Evolutionary conservation across 2,113 vertebrate species (phyloP), one percentile per base, ranked within the genome.

Genomic region (Pelmatolapia mariae): DNA sequence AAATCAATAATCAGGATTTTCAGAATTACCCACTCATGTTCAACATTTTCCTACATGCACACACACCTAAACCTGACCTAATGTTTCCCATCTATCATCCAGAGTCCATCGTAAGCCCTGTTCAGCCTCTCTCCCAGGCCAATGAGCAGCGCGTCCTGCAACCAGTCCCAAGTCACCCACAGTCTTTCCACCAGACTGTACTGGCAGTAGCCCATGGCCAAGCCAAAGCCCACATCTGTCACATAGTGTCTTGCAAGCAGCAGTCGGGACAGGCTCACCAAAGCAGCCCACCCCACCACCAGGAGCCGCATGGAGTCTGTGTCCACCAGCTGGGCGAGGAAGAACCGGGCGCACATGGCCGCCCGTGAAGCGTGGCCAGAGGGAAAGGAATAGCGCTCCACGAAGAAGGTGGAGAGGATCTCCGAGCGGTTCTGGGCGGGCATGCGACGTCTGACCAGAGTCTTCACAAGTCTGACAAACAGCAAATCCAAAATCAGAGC

Each of bases 351-450:
- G 8, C 97, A 97, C 93, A 98, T 94, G 50, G 97, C 97, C 0
- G 97, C 97, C 89, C 97, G 93, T 2, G 97, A 98, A 85, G 98
- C 97, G 0, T 98, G 98, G 89, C 98, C 97, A 0, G 98, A 98
- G 0, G 98, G 98, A 78, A 98, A 98, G 80, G 98, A 98, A 83
- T 98, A 98, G 81, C 96, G 97, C 96, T 98, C 98, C 94, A 97
- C 96, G 0, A 98, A 98, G 90, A 98, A 92, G 53, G 97, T 95
- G 92, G 97, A 92, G 38, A 98, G 96, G 97, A 98, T 97, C 94
- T 98, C 98, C 73, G 97, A 97, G 85, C 97, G 97, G 95, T 97
- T 98, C 95, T 98, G 97, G 1, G 95, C 85, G 1, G 98, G 98
- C 11, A 96, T 95, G 2, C 95, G 97, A 76, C 98, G 96, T 84